Base-by-base conservation (phyloP, 2,888 invertebrate species). In the Platycheirus albimanus region DNA sequence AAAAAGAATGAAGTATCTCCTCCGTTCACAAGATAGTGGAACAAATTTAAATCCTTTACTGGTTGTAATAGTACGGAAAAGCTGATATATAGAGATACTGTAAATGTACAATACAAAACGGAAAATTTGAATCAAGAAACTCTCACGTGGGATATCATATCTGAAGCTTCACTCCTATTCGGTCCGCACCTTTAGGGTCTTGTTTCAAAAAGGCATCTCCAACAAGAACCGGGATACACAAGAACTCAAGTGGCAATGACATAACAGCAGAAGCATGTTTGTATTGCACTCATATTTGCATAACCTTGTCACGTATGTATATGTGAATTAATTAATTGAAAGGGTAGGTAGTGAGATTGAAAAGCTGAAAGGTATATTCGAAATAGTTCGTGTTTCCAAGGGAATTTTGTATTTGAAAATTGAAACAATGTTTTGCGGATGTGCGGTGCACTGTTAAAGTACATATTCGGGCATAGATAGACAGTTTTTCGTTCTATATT, bases 281-380 rank as follows among this genome's bases (percentile, higher is more conserved):
- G 58, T 51, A 47, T 63, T 75, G 64, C 58, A 76, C 75, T 80
- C 30, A 56, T 74, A 85, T 83, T 85, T 85, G 84, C 84, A 77
- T 80, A 85, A 84, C 80, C 76, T 77, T 85, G 84, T 85, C 84
- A 85, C 85, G 85, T 85, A 84, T 85, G 85, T 85, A 84, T 85
- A 84, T 71, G 70, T 70, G 84, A 85, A 85, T 85, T 85, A 85
- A 85, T 85, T 85, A 85, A 69, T 83, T 80, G 70, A 74, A 84
- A 84, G 80, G 67, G 67, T 56, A 63, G 47, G 54, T 56, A 58
- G 13, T 13, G 13, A 56, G 15, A 30, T n/a, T n/a, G 17, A 20
- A 45, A 28, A 70, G 63, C 36, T 75, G 63, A 33, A 33, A 3
- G 3, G 3, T 24, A 6, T 6, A 24, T 24, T 24, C 3, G 24